These are phyloP conservation scores for Drosophila repleta DNA, from an alignment of 1,140 invertebrate genomes.

Conservation along the genomic window DNA sequence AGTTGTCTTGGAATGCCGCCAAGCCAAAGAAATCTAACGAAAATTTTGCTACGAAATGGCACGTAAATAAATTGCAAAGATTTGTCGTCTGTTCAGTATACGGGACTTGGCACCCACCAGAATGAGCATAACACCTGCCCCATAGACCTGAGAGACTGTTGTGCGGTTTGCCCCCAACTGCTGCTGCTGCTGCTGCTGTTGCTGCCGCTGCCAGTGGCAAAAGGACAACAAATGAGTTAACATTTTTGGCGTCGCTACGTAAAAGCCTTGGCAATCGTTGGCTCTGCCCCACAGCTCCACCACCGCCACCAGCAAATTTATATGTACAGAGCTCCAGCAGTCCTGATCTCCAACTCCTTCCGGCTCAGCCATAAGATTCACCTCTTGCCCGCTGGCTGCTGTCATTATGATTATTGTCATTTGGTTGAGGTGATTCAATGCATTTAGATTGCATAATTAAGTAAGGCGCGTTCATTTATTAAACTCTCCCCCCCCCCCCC, in stretches of 20 bases:
- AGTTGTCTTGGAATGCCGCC: conserved; percentile 76
- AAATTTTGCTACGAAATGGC: conserved; percentile 79
- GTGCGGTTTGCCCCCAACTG: conserved; percentile 50
- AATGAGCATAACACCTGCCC: conserved; percentile 53
- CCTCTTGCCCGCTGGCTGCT: conserved; percentile 22
- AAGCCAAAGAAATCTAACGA: conserved; percentile 80
- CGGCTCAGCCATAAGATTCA: conserved; percentile 1
- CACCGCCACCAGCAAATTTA: not conserved
- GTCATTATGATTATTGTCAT: conserved; percentile 81
- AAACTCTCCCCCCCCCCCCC: no score
- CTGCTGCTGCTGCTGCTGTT: not conserved
- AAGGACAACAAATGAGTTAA: conserved; percentile 80
- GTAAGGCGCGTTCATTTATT: conserved; percentile 52
- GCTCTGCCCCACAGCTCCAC: conserved; percentile 5
- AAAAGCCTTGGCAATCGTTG: conserved; percentile 46
- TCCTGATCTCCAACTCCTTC: not conserved
- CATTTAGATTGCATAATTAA: conserved; percentile 81
- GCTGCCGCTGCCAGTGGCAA: conserved; percentile 27
- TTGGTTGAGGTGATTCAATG: conserved; percentile 79
- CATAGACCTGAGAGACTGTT: conserved; percentile 19
- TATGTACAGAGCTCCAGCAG: not conserved
- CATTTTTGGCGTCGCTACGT: conserved; percentile 62
- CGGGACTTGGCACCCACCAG: conserved; percentile 23
- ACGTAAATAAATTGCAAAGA: conserved; percentile 83
- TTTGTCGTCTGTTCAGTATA: conserved; percentile 67